Evolutionary conservation across 2,888 invertebrate species (phyloP).

Genomic region (Argyra leucocephala): DNA sequence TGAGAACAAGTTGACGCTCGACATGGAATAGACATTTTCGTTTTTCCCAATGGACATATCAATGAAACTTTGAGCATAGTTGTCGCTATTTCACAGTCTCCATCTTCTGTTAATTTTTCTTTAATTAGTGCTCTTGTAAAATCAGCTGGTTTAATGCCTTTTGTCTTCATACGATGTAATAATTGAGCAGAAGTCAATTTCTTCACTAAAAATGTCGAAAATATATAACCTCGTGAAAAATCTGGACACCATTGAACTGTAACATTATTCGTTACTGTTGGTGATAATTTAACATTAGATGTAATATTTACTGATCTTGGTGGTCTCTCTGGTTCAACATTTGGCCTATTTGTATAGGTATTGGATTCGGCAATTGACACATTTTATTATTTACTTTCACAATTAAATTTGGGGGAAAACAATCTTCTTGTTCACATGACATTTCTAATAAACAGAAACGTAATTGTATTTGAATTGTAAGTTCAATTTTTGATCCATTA

Average conservation of each 20-base stretch:
- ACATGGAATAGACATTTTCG: slow-evolving; percentile 83
- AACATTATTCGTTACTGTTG: slow-evolving; percentile 75
- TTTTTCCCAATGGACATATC: slow-evolving; percentile 87
- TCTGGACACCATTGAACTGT: slow-evolving; percentile 87
- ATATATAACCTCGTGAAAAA: slow-evolving; percentile 70
- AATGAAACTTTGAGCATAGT: slow-evolving; percentile 88
- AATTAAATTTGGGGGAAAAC: slow-evolving; percentile 83
- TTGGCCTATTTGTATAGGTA: slow-evolving; percentile 95
- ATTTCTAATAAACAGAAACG: slow-evolving; percentile 88
- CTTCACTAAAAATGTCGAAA: slow-evolving; percentile 77
- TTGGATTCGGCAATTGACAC: slow-evolving; percentile 84
- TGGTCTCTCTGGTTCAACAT: slow-evolving; percentile 91
- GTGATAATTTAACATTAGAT: slow-evolving; percentile 71
- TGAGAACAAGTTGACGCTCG: slow-evolving; percentile 81
- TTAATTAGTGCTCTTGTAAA: slow-evolving; percentile 86
- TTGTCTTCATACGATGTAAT: slow-evolving; percentile 68
- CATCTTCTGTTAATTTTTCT: slow-evolving; percentile 83
- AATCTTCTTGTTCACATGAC: slow-evolving; percentile 86
- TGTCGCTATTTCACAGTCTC: slow-evolving; percentile 91
- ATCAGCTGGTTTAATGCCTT: slow-evolving; percentile 81
- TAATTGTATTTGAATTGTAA: slow-evolving; percentile 73
- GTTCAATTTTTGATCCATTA: slow-evolving; percentile 59
- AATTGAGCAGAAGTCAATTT: slow-evolving; percentile 78
- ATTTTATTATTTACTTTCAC: slow-evolving; percentile 89
- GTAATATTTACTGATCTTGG: slow-evolving; percentile 94